Evolutionary conservation across 2,113 vertebrate genomes (phyloP).

Genomic region (Chlorodrepanis virens): DNA sequence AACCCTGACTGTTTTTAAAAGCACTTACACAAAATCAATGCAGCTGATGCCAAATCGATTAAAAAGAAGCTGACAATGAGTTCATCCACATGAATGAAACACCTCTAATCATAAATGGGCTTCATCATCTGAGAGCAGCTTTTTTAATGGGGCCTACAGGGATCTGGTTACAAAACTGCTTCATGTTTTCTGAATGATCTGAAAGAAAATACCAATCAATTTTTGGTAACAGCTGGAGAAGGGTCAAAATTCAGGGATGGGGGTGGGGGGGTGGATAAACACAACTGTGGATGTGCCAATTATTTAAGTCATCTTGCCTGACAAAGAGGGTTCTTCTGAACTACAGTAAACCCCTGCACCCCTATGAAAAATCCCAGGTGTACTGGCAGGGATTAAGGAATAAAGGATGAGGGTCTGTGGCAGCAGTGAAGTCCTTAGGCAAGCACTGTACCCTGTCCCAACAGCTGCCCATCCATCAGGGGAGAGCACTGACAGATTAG

Average conservation of each 20-base stretch:
- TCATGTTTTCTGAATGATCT: neutral
- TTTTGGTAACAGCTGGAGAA: neutral
- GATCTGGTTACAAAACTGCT: conserved; percentile 4
- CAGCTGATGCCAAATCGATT: neutral
- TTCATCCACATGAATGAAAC: neutral
- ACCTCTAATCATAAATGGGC: neutral
- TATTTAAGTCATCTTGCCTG: neutral
- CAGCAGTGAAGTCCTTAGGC: neutral
- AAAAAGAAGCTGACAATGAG: neutral
- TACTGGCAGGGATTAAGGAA: neutral
- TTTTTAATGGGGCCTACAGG: neutral
- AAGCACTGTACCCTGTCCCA: neutral
- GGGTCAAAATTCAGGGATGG: neutral
- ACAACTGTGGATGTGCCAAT: neutral
- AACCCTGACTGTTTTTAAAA: neutral
- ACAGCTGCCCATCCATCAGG: accelerated
- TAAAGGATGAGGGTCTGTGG: neutral
- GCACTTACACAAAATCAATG: conserved; percentile 28
- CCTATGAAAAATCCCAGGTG: neutral
- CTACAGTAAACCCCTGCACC: neutral
- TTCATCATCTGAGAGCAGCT: neutral
- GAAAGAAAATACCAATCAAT: conserved; percentile 1
- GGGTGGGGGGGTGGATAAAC: neutral
- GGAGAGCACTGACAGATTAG: neutral
- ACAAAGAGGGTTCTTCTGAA: neutral